Evolutionary conservation across 2,888 invertebrate genomes (phyloP), one percentile per base, ranked within the genome.

Genomic region (Salpingus planirostris): DNA sequence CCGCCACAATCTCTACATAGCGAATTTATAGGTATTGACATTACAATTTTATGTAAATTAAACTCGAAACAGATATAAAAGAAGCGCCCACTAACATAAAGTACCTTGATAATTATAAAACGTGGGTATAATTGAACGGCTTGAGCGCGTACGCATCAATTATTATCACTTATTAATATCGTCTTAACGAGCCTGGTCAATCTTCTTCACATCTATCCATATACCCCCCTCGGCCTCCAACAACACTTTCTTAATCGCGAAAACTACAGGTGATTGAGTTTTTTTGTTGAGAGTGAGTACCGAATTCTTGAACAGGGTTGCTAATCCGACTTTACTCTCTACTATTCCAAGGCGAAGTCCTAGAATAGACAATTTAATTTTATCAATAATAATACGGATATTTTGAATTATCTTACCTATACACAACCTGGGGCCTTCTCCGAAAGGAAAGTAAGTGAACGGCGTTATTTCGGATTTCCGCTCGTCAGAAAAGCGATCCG

Each of bases 291-390:
- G 23, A n/a, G 36, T 35, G 2, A 52, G 33, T 14, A 43, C 43
- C 27, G 43, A 49, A 31, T 49, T 43, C 26, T 35, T 38, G 15
- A 58, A 24, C 1, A 56, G 24, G 1, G 46, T 39, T 3, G 43
- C 25, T n/a, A 59, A 29, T 5, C 52, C 58, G 2, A 58, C 44
- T 42, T 55, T 57, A 0, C 49, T 43, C 42, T 58, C 56, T 46
- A 59, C 43, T 21, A 52, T 15, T 4, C 55, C 59, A 43, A 57
- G 55, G 22, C 57, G 45, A n/a, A 45, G 27, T 24, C 58, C 58
- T 58, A 26, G 23, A 52, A 47, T 27, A 30, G 15, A 15, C 13
- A n/a, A n/a, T n/a, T n/a, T n/a, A n/a, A n/a, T n/a, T n/a, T 13
- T 8, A 25, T 32, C 7, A 13, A 6, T 10, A 13, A 28, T 18